Base-by-base conservation (phyloP, 2,113 vertebrate species). In the Vombatus ursinus region DNA sequence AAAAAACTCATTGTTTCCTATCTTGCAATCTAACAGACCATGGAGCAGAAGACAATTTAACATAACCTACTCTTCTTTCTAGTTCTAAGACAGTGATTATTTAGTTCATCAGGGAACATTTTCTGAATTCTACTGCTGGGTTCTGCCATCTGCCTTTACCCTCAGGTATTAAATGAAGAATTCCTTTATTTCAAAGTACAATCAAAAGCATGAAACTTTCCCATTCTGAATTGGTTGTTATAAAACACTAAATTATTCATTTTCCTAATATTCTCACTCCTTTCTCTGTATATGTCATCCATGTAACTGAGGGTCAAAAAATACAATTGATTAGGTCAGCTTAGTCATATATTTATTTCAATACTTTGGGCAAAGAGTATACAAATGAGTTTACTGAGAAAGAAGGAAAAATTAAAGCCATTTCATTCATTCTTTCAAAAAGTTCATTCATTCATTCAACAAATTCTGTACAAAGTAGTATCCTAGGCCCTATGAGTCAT, bases 261-360 rank as follows among this genome's bases (percentile, higher is more conserved):
- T 91, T 48, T 12, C 84, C 92, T 93, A 52, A 1, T 3, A 23
- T n/a, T 5, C 28, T 44, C 25, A 10, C 50, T 95, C 57, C 52
- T 96, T 93, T 96, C 96, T 97, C 94, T 37, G 24, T 50, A 90
- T 50, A 54, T 50, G 54, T 52, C 90, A 95, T 94, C 14, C 91
- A 92, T 48, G 16, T 37, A 2, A 93, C 2, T 28, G 8, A 68
- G 90, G 89, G 51, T 7, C 50, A 3, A 50, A 94, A 3, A 50
- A 94, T 53, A 19, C n/a, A 28, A 48, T 25, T 23, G 51, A 53
- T 48, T 25, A 8, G 26, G 11, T 84, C 25, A 12, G 11, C 50
- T 0, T 44, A 51, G 22, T 25, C 49, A 26, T 57, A 84, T 50
- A 68, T 84, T 37, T 37, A 57, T 52, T 90, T 90, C 0, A 2